Percentiles rank a stretch among this genome's conserved stretches.
These are phyloP conservation scores for Tetragonula clypearis DNA, from an alignment of 1,140 invertebrate genomes.

Conservation along the genomic window DNA sequence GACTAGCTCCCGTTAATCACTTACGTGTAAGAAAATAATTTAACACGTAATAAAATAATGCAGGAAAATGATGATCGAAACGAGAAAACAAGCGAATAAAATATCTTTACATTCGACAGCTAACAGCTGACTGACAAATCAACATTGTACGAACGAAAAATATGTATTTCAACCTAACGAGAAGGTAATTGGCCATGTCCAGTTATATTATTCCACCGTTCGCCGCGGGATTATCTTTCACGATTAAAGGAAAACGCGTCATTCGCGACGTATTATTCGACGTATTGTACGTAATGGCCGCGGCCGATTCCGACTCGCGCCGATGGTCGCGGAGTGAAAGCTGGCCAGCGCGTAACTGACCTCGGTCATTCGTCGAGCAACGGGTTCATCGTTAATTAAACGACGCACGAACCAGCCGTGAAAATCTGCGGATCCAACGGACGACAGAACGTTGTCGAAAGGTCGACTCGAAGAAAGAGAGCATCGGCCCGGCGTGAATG, in stretches of 20 bases:
- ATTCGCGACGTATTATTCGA: neutral
- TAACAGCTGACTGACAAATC: too few species aligned
- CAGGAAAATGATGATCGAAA: too few species aligned
- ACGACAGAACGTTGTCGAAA: constrained; percentile 5
- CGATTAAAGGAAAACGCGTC: neutral
- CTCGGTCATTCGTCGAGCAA: constrained; percentile 39
- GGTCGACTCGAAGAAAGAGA: neutral
- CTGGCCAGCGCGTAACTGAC: constrained; percentile 44
- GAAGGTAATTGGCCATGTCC: too few species aligned
- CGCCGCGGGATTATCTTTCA: neutral
- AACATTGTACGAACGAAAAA: too few species aligned
- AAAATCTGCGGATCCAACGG: constrained; percentile 15
- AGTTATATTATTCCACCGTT: too few species aligned
- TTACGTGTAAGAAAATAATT: too few species aligned
- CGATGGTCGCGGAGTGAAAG: constrained; percentile 36
- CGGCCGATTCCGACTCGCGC: neutral
- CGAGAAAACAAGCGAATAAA: too few species aligned
- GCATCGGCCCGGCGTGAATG: constrained; percentile 11
- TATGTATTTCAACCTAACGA: too few species aligned
- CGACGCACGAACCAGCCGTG: constrained; percentile 4
- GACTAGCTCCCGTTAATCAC: too few species aligned
- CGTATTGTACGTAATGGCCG: neutral
- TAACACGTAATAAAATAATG: too few species aligned
- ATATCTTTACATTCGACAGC: too few species aligned
- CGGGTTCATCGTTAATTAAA: constrained; percentile 27